phyloP scores from a whole-genome alignment of 2,113 vertebrate species.

The Zootoca vivipara region DNA sequence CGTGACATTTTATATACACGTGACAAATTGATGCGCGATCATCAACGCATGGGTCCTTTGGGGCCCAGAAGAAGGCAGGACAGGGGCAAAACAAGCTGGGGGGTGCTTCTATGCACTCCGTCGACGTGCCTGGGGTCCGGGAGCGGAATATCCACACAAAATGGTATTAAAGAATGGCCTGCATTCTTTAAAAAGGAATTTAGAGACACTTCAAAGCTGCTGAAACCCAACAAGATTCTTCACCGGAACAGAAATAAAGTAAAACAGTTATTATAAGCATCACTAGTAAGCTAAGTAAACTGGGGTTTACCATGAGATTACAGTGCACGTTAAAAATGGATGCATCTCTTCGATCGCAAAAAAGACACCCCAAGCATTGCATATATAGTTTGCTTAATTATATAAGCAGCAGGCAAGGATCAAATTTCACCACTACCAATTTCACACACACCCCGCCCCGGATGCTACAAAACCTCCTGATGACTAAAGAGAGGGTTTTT shows the following conservation, averaged over 20 bases:
- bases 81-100: too few relatives aligned
- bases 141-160: too few relatives aligned
- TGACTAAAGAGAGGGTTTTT: conserved; percentile 17
- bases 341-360: neutral
- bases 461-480: neutral
- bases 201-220: neutral
- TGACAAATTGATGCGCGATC: too few relatives aligned
- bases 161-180: too few relatives aligned
- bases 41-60: too few relatives aligned
- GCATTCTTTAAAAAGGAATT: neutral
- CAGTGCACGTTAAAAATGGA: neutral
- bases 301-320: neutral
- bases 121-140: too few relatives aligned
- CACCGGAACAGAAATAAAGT: neutral
- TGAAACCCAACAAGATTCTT: neutral
- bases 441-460: neutral
- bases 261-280: neutral
- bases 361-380: neutral
- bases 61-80: too few relatives aligned
- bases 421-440: neutral
- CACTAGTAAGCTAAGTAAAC: neutral
- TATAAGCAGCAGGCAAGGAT: neutral
- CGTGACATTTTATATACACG: too few relatives aligned
- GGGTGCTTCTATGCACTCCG: too few relatives aligned
- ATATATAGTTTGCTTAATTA: neutral